phyloP scores from a whole-genome alignment of 2,888 invertebrate genomes.

The Morpho achilles region DNA sequence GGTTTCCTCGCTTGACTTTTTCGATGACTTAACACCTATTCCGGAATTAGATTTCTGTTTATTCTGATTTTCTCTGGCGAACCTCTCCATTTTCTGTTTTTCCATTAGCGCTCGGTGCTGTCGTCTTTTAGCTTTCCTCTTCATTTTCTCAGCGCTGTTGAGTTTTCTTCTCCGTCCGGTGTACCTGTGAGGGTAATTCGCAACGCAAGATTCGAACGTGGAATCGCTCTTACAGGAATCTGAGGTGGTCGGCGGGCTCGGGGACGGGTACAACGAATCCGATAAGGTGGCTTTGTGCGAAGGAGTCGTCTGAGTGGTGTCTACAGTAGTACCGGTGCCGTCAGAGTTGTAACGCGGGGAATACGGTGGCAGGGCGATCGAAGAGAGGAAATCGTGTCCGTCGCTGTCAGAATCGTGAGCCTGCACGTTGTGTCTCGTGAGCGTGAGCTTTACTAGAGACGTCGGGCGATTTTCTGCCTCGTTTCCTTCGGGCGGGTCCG shows the following conservation, averaged over 20 bases:
- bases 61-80: conserved; percentile 35
- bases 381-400: conserved; percentile 36
- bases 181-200: conserved; percentile 24
- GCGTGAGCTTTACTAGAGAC: conserved; percentile 35
- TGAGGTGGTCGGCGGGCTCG: conserved; percentile 17
- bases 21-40: conserved; percentile 56
- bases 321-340: conserved; percentile 11
- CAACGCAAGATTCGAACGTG: conserved; percentile 21
- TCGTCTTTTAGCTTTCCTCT: conserved; percentile 35
- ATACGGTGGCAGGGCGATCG: conserved; percentile 29
- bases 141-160: conserved; percentile 30
- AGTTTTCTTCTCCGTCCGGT: conserved; percentile 32
- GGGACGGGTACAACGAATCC: conserved; percentile 8
- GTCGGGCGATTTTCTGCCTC: conserved; percentile 22
- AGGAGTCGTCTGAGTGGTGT: conserved; percentile 29
- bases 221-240: conserved; percentile 14
- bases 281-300: conserved; percentile 12
- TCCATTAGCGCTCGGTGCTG: conserved; percentile 34
- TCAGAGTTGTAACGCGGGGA: conserved; percentile 17
- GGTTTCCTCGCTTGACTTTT: conserved; percentile 20
- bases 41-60: conserved; percentile 52
- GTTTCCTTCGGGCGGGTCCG: conserved; percentile 30
- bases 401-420: conserved; percentile 40
- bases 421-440: conserved; percentile 38
- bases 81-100: conserved; percentile 27